Evolutionary conservation across 1,140 invertebrate genomes (phyloP), one percentile per base, ranked within the genome.

Genomic region (Scaptomyza hsui): DNA sequence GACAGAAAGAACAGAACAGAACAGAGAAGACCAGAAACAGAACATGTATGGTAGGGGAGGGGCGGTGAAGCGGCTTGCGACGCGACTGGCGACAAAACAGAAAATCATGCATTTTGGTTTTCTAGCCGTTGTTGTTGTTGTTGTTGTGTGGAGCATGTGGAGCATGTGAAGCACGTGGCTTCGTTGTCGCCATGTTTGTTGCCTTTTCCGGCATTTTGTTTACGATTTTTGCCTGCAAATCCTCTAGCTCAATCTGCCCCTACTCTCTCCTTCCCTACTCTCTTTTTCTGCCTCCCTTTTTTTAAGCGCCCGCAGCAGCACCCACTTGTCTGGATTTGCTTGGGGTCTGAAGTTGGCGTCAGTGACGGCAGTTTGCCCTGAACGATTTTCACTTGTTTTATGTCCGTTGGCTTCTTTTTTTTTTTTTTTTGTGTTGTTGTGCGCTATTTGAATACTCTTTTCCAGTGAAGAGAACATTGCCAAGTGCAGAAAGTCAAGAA

Each of bases 191-290:
- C 76, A 85, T 86, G 64, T 82, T 82, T 86, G 75, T 67, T 83
- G 77, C 82, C 82, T 88, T 86, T 88, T 86, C 82, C 82, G 82
- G 82, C 82, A 88, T 86, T 86, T 86, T 86, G 81, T 82, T 86
- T 86, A 88, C 82, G 71, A 81, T 86, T 86, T 85, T 67, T 67
- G 56, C 57, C 45, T 37, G 45, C 15, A 26, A 26, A 52, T 19
- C 49, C 26, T 18, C 32, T 29, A 18, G 29, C 21, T 24, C 47
- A 48, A 1, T 15, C 29, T 6, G 5, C 2, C 12, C 9, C 24
- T 16, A 3, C 10, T 9, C 32, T 5, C 4, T 4, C 6, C 5
- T 0, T 16, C 4, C 18, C 10, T 9, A 0, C 18, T 9, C 52
- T 37, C 35, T 56, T 2, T n/a, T 0, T 35, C 12, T 6, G 12